These are phyloP conservation scores for Manduca sexta DNA, from an alignment of 1,140 invertebrate genomes.

Conservation along the genomic window DNA sequence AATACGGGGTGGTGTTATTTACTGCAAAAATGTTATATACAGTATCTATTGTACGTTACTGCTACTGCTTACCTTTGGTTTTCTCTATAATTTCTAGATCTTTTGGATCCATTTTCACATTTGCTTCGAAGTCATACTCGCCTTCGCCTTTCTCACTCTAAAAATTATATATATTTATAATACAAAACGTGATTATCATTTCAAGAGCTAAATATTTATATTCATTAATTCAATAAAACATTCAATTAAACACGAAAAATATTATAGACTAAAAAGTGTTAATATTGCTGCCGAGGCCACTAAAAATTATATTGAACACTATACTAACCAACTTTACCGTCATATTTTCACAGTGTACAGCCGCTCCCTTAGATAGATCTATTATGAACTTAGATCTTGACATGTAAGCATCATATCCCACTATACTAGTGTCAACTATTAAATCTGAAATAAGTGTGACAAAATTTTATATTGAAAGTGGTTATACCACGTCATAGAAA, in stretches of 20 bases:
- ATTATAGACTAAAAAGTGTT: neutral
- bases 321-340: constrained; percentile 11
- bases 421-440: constrained; percentile 1
- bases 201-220: neutral
- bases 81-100: neutral
- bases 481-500: too few relatives aligned
- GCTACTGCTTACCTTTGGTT: constrained; percentile 2
- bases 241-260: neutral
- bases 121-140: neutral
- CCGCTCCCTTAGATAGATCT: neutral
- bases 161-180: too few relatives aligned
- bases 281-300: neutral
- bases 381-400: neutral
- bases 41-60: too few relatives aligned
- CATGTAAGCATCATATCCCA: constrained; percentile 5
- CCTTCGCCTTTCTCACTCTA: neutral
- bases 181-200: neutral
- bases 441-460: constrained; percentile 9
- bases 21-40: too few relatives aligned
- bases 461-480: too few relatives aligned
- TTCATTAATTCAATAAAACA: neutral
- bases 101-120: neutral
- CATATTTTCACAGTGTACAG: constrained; percentile 1
- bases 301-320: neutral
- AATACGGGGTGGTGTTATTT: too few relatives aligned